Percentiles rank a stretch among this genome's conserved stretches.
Conservation (phyloP, 2,797 vertebrate species). For the Triplophysa bombifrons region DNA sequence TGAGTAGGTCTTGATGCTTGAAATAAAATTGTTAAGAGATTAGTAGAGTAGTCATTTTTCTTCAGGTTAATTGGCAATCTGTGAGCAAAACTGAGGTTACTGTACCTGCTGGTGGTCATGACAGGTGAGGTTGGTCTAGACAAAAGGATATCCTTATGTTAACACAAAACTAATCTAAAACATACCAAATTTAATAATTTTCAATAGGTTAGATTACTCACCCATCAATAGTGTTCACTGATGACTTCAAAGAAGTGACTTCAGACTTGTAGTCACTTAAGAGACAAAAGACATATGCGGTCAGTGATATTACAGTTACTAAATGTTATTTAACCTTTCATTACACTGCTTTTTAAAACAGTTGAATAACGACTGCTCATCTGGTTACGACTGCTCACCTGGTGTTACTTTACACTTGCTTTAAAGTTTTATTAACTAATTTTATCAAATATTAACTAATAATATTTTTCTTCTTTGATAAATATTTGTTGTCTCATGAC, state of each 20-base stretch:
- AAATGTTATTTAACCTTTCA: background rate
- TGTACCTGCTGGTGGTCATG: conserved; percentile 27
- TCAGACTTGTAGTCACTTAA: conserved; percentile 60
- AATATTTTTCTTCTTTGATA: too few species aligned
- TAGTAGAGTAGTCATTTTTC: background rate
- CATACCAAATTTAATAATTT: background rate
- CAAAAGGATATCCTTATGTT: conserved; percentile 35
- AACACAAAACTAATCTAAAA: conserved; percentile 10
- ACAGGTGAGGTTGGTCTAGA: conserved; percentile 50
- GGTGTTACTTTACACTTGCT: too few species aligned
- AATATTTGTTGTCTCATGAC: too few species aligned
- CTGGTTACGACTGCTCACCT: too few species aligned
- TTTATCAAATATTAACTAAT: too few species aligned
- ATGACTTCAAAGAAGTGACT: conserved; percentile 58
- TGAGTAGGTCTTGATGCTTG: conserved; percentile 10
- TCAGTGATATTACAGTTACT: background rate
- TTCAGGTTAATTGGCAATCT: conserved; percentile 34
- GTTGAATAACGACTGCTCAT: too few species aligned
- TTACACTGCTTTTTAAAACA: background rate
- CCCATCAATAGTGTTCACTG: conserved; percentile 46
- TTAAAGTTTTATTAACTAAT: too few species aligned
- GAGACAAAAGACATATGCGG: background rate
- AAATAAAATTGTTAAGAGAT: conserved; percentile 7
- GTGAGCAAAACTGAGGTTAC: background rate
- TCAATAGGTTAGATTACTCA: conserved; percentile 50